Percentiles rank a stretch among this genome's conserved stretches.
These are phyloP conservation scores for Noctuana brunneofusca DNA, from an alignment of 2,888 invertebrate species.

Conservation along the genomic window DNA sequence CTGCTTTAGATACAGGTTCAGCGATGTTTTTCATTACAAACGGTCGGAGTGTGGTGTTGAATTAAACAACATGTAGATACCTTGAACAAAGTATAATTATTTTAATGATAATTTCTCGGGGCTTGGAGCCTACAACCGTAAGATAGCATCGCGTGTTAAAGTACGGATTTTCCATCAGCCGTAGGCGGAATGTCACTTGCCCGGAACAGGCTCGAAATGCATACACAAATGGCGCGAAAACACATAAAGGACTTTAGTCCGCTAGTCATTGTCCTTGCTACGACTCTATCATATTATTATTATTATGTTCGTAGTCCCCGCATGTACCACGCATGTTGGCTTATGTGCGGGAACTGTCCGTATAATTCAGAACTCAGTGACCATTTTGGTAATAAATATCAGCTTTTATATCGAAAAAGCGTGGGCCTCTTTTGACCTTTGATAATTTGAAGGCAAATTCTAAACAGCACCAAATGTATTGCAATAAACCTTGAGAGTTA, in stretches of 20 bases:
- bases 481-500: not conserved
- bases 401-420: not conserved
- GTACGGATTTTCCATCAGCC: slow-evolving; percentile 14
- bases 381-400: not conserved
- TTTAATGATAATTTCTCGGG: slow-evolving; percentile 32
- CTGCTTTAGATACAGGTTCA: not conserved
- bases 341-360: not conserved
- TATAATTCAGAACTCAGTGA: not conserved
- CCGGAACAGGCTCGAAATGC: slow-evolving; percentile 10
- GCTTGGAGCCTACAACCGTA: slow-evolving; percentile 12
- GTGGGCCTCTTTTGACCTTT: slow-evolving; percentile 9
- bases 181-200: slow-evolving; percentile 14
- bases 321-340: slow-evolving; percentile 5
- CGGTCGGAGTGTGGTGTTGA: slow-evolving; percentile 19
- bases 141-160: slow-evolving; percentile 8
- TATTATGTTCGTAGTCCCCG: slow-evolving; percentile 8
- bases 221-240: slow-evolving; percentile 4
- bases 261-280: slow-evolving; percentile 11
- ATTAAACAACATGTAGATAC: slow-evolving; percentile 26
- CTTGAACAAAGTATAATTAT: slow-evolving; percentile 25
- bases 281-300: not conserved
- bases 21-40: slow-evolving; percentile 20
- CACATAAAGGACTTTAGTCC: not conserved
- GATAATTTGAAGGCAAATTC: not conserved
- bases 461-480: not conserved